A percentile compares a stretch with the other conserved stretches of the same genome.
These are phyloP conservation scores for Chionis minor DNA, from an alignment of 2,113 vertebrate genomes.

Conservation along the genomic window DNA sequence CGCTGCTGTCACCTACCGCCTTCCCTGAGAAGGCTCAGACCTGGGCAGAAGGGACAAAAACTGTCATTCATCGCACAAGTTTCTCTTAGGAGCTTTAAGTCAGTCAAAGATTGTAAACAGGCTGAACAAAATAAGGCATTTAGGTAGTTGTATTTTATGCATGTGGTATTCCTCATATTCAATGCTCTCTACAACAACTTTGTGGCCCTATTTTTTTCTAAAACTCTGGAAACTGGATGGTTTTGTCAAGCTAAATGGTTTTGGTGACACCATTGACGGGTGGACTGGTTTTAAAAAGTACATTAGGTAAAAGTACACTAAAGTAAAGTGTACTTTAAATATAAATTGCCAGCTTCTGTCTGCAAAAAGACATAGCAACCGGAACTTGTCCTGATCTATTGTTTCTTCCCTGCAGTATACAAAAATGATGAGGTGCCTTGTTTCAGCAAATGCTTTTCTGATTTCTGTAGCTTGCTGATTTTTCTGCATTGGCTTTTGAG, in stretches of 20 bases:
- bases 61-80: neutral
- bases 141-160: neutral
- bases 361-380: neutral
- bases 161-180: neutral
- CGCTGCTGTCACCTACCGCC: neutral
- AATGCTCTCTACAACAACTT: neutral
- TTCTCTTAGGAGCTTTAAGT: neutral
- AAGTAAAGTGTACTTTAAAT: neutral
- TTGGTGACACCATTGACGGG: neutral
- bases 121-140: neutral
- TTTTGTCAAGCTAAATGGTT: neutral
- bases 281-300: neutral
- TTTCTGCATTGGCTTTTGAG: constrained; percentile 37
- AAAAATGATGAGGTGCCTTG: neutral
- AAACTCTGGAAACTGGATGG: neutral
- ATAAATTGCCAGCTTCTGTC: neutral
- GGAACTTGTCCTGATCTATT: neutral
- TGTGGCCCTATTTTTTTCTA: neutral
- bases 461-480: neutral
- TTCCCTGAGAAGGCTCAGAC: neutral
- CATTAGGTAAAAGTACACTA: neutral
- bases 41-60: neutral
- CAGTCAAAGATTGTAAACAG: neutral
- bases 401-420: neutral
- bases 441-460: neutral